Percentiles rank a stretch among this genome's conserved stretches.
Evolutionary conservation across 2,113 vertebrate genomes (phyloP).

Genomic region (Syngnathus typhle): DNA sequence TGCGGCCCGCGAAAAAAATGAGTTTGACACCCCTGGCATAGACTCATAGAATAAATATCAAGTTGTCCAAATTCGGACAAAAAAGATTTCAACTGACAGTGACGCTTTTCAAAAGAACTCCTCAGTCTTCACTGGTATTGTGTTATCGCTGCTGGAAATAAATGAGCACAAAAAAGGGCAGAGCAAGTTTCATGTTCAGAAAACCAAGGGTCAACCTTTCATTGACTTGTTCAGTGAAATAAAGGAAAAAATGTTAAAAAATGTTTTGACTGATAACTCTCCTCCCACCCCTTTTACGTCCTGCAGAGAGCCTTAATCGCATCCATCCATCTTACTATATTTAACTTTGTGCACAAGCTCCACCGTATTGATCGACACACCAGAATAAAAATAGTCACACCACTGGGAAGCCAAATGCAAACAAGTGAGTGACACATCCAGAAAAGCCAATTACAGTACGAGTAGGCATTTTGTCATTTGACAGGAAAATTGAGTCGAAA

Average conservation of each 20-base stretch:
- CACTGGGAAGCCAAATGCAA: constrained; percentile 23
- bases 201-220: background rate
- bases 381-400: constrained; percentile 33
- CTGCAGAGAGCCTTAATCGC: constrained; percentile 39
- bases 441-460: constrained; percentile 30
- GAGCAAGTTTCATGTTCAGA: background rate
- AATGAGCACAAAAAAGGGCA: background rate
- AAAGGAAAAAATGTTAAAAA: constrained; percentile 2
- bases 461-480: constrained; percentile 19
- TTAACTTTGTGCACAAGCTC: constrained; percentile 41
- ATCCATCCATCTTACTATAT: constrained; percentile 60
- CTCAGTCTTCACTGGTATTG: no score
- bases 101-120: no score
- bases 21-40: no score
- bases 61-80: background rate
- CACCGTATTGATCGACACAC: constrained; percentile 45
- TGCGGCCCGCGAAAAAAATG: no score
- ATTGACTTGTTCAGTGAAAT: constrained; percentile 11
- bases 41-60: background rate
- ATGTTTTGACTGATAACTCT: constrained; percentile 21
- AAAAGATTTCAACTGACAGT: no score
- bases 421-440: constrained; percentile 17
- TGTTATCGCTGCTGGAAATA: background rate
- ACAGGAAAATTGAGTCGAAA: background rate
- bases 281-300: constrained; percentile 16